Base-by-base conservation (phyloP, 2,797 vertebrate genomes). In the Pogoniulus pusillus region DNA sequence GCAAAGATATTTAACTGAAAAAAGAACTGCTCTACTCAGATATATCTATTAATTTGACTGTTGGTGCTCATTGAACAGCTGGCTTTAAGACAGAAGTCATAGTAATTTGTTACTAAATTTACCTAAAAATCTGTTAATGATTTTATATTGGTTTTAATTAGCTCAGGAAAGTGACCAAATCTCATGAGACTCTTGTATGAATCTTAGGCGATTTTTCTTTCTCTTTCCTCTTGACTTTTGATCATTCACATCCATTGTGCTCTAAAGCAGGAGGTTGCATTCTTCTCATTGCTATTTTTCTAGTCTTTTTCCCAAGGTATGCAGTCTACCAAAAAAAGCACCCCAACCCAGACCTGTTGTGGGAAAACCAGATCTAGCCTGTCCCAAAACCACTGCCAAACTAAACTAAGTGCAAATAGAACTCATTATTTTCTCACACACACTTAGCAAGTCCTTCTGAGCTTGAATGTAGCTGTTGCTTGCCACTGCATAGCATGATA, bases 71-170 rank as follows among this genome's bases (percentile, higher is more conserved):
- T 65, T 72, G 53, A 89, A 54, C 47, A 90, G 54, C 54, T 95
- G 62, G 84, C 59, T 72, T 89, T 60, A 62, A 75, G 51, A 57
- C 20, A 77, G 62, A 90, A 95, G 62, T 78, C 59, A 22, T 53
- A 87, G 71, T 57, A 27, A 39, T 82, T 91, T 94, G 35, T 68
- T 85, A 83, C 24, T 69, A 14, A 39, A 60, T 94, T 89, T 49
- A 59, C 34, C 47, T 65, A 39, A 54, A 91, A 80, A 34, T 81
- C 63, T 16, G 59, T 39, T 66, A 89, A 87, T 85, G 6, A 53
- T 75, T 82, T n/a, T n/a, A n/a, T n/a, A n/a, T n/a, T n/a, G n/a
- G n/a, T 62, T 95, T 91, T 66, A 53, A 91, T 72, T 70, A 85
- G 27, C 76, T 95, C 5, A 23, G 83, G 60, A 59, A 85, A 86